Evolutionary conservation across 2,797 vertebrate genomes (phyloP).

Genomic region (Enteromius argenteus): DNA sequence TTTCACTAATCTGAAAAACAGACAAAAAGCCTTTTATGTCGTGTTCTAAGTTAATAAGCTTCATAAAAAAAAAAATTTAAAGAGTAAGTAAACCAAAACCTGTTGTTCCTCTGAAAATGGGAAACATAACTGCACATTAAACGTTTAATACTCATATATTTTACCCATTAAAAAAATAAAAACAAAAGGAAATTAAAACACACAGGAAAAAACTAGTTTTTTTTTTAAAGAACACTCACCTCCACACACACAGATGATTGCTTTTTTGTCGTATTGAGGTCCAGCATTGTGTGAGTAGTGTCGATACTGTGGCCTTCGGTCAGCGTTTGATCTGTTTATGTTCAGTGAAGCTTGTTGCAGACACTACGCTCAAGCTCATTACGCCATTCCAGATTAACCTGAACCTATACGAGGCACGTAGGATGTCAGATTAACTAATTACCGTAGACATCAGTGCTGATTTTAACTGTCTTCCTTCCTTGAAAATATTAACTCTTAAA

Average conservation of each 20-base stretch:
- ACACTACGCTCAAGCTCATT: constrained; percentile 72
- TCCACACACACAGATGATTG: constrained; percentile 61
- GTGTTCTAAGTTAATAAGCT: background rate
- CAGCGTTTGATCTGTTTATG: constrained; percentile 47
- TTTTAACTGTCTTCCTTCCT: constrained; percentile 65
- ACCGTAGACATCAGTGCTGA: constrained; percentile 72
- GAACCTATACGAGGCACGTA: constrained; percentile 65
- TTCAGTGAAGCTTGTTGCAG: constrained; percentile 69
- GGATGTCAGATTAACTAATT: constrained; percentile 79
- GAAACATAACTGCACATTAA: background rate
- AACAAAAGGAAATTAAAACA: too few relatives aligned
- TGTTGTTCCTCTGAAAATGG: background rate
- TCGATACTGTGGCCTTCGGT: constrained; percentile 48
- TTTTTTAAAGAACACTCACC: constrained; percentile 40
- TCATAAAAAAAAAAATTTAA: background rate
- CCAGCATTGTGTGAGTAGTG: constrained; percentile 62
- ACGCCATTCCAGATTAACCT: constrained; percentile 77
- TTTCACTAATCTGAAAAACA: too few relatives aligned
- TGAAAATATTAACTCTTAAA: constrained; percentile 36
- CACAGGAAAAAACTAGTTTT: too few relatives aligned
- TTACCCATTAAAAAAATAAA: background rate
- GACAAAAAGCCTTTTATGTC: background rate
- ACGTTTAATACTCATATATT: background rate
- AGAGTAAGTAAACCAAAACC: background rate
- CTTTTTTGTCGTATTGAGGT: constrained; percentile 58